Evolutionary conservation across 2,888 invertebrate genomes (phyloP).

Genomic region (Escarpia spicata): DNA sequence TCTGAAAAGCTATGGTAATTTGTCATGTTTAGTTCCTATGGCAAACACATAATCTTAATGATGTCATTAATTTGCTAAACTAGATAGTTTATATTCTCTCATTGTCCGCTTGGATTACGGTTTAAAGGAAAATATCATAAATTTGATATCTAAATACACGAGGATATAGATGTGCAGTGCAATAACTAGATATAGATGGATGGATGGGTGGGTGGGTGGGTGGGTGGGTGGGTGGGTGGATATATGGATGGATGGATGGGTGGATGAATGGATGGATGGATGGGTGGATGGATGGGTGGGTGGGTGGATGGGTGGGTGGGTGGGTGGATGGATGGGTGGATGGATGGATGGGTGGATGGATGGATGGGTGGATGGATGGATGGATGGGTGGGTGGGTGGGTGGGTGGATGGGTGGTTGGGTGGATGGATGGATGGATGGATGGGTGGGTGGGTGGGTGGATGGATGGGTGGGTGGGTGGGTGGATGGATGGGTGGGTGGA

Average conservation of each 20-base stretch:
- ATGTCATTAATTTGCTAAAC: no score
- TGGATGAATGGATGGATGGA: neutral
- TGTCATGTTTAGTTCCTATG: no score
- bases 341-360: neutral
- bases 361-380: neutral
- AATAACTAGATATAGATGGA: neutral
- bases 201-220: neutral
- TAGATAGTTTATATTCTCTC: no score
- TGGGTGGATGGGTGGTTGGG: neutral
- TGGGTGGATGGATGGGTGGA: neutral
- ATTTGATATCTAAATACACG: neutral
- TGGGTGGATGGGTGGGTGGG: neutral
- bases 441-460: neutral
- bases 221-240: neutral
- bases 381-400: neutral
- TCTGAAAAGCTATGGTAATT: no score
- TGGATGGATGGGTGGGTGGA: neutral
- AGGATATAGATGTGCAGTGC: neutral
- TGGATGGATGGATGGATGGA: neutral
- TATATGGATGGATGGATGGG: neutral
- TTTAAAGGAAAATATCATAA: no score
- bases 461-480: neutral
- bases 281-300: neutral
- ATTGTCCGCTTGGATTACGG: no score
- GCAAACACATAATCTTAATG: no score